Evolutionary conservation across 2,113 vertebrate species (phyloP).

Genomic region (Aegithalos caudatus): DNA sequence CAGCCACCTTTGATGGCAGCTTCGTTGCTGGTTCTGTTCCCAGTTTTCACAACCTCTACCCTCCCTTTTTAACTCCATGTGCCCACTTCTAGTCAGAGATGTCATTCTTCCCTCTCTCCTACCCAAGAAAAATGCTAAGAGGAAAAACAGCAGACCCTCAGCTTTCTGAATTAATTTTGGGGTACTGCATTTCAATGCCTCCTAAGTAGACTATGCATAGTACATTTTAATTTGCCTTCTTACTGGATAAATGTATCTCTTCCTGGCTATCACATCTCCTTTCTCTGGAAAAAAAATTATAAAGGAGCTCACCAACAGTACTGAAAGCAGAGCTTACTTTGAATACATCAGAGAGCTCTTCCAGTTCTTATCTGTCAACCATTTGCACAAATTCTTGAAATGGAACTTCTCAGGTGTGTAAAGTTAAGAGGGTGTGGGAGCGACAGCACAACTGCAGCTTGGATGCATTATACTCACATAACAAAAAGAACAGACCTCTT

Average conservation of each 20-base stretch:
- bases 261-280: background rate
- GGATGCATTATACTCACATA: rapidly evolving
- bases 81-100: background rate
- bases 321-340: background rate
- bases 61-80: background rate
- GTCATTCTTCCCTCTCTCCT: background rate
- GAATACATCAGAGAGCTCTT: background rate
- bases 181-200: background rate
- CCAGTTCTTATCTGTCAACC: background rate
- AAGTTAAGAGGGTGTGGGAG: background rate
- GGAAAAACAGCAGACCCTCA: background rate
- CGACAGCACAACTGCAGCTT: background rate
- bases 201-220: background rate
- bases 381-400: background rate
- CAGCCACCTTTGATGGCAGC: background rate
- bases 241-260: background rate
- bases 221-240: background rate
- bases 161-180: background rate
- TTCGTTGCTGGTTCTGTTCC: background rate
- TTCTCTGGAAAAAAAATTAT: background rate
- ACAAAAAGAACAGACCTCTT: background rate
- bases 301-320: background rate
- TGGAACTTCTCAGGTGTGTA: background rate
- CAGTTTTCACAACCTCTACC: background rate
- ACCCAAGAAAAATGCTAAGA: background rate